Evolutionary conservation across 2,797 vertebrate genomes (phyloP), one percentile per base, ranked within the genome.

Genomic region (Potorous gilbertii): DNA sequence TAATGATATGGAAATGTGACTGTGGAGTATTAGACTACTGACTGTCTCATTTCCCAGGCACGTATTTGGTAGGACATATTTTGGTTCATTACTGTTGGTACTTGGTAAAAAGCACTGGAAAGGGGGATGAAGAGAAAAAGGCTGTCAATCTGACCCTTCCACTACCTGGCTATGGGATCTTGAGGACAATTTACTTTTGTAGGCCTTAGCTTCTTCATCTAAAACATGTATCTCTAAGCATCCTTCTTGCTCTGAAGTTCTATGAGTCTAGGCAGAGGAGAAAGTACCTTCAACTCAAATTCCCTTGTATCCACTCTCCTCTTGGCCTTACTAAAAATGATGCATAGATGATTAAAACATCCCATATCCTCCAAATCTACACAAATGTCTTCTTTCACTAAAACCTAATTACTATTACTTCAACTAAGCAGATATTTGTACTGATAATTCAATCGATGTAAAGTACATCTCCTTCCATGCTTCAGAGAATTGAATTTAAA

Each of bases 401-500:
- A 95, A 95, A 96, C 14, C 95, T 96, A 97, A 97, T 96, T 96
- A 96, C 13, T 50, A 55, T 96, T 81, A 93, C 56, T 95, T 95
- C 91, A 91, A 94, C 90, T 90, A 97, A 95, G 94, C 34, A 96
- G 96, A 92, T 94, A 97, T 96, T 96, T 96, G 97, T 95, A 92
- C 56, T 92, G 95, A 96, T 96, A 97, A 97, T 97, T 97, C 94
- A 97, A 96, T 95, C 27, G 57, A 91, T 95, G 96, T 96, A 97
- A 97, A 89, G 89, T 89, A 96, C 94, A 96, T 96, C 93, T 95
- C 90, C 56, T 10, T 95, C 96, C 90, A 94, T 50, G 95, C 97
- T 96, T 96, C 96, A 95, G 94, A 98, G 93, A 97, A 93, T 94
- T 97, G 97, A 95, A 93, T 92, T 96, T 97, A 97, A 97, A 97